Evolutionary conservation across 2,797 vertebrate genomes (phyloP), one percentile per base, ranked within the genome.

Genomic region (Lacerta agilis): DNA sequence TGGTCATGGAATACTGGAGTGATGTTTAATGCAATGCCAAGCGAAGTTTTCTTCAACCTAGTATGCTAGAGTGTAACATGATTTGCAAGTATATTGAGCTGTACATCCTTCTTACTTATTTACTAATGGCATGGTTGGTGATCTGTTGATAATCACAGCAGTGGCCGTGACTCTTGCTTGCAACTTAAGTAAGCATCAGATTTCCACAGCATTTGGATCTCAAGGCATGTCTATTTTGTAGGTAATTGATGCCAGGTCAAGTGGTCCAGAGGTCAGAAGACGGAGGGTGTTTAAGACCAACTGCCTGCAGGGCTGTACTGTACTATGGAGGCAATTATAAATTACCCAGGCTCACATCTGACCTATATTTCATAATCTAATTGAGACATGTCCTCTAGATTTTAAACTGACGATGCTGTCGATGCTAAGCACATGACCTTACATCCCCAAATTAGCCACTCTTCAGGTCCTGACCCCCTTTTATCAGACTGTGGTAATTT

Each of bases 281-380:
- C 11, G 9, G 49, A 58, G 82, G 84, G 61, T n/a, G 49, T 78
- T 27, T 66, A 67, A 69, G 75, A 78, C 64, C 64, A 66, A 18
- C 25, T 78, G 61, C 75, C 84, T 11, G 20, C 6, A 67, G 75
- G 84, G 73, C 75, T 86, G 72, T 86, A 69, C 84, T 86, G 75
- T 67, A 76, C 29, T 5, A 78, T 78, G 61, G 45, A 88, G 43
- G 45, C 75, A 58, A 64, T n/a, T 86, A 86, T 69, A 88, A 88
- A 83, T 61, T 41, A 77, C 72, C 33, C 36, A 83, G 45, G 38
- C 64, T 69, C 33, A 58, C 85, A 72, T 80, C 17, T 86, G 85
- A 86, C 66, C 78, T 79, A 61, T 86, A 73, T 79, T 88, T 82
- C 61, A 55, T 83, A 87, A 82, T 82, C 80, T 87, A 87, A 77